These are phyloP conservation scores for Telmatochromis sp. DNA, from an alignment of 2,113 vertebrate genomes.

Conservation along the genomic window DNA sequence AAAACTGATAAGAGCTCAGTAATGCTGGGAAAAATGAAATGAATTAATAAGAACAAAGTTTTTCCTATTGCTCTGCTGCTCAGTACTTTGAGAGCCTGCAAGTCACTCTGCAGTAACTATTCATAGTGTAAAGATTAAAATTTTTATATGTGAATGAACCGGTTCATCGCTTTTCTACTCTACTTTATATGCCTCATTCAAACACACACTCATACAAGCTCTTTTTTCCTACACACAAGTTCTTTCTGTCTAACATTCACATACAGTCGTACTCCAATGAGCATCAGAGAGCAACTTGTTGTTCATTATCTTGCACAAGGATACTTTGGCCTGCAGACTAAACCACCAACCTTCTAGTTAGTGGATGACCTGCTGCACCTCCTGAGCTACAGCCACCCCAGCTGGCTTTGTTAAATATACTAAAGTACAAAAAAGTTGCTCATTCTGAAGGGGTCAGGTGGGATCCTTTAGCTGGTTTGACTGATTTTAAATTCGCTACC, in stretches of 20 bases:
- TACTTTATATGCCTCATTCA: background rate
- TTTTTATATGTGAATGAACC: background rate
- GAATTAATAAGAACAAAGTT: background rate
- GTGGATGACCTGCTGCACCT: background rate
- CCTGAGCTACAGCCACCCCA: background rate
- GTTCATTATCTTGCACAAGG: background rate
- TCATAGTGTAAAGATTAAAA: background rate
- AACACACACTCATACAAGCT: background rate
- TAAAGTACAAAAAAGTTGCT: background rate
- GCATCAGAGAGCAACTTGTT: background rate
- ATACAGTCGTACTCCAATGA: background rate
- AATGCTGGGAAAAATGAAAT: background rate
- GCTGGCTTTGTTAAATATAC: background rate
- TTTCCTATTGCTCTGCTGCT: background rate
- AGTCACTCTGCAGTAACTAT: fast-evolving
- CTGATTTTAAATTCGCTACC: background rate
- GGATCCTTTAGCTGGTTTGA: fast-evolving
- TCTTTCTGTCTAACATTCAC: background rate
- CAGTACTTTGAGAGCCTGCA: background rate
- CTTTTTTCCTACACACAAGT: background rate
- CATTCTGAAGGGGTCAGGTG: background rate
- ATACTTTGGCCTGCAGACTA: background rate
- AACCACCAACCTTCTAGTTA: background rate
- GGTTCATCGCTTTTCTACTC: background rate
- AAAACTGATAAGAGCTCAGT: background rate